These are phyloP conservation scores for Caenorhabditis japonica DNA, from an alignment of 2,888 invertebrate species.

Conservation along the genomic window DNA sequence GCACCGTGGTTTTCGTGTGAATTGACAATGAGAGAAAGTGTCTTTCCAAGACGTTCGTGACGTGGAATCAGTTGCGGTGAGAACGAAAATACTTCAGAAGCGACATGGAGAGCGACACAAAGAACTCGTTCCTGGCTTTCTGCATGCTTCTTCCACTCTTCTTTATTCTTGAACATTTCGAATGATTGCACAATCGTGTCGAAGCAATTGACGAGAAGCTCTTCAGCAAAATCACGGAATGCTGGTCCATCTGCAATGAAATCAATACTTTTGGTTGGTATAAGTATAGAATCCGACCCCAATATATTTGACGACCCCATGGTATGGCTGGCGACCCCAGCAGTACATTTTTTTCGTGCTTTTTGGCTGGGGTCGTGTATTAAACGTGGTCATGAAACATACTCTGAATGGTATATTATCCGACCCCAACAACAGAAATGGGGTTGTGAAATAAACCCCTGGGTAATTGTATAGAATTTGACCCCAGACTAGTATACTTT, in stretches of 20 bases:
- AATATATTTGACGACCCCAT: too few species aligned
- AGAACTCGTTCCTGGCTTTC: slow-evolving; percentile 36
- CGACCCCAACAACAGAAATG: too few species aligned
- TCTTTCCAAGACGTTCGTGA: slow-evolving; percentile 44
- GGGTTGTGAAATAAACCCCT: too few species aligned
- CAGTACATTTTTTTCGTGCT: too few species aligned
- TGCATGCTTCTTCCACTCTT: slow-evolving; percentile 23
- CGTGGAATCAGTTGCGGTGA: slow-evolving; percentile 30
- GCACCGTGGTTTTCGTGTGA: not conserved
- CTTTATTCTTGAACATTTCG: slow-evolving; percentile 39
- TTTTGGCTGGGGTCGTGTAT: too few species aligned
- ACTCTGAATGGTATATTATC: too few species aligned
- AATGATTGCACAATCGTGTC: slow-evolving; percentile 46
- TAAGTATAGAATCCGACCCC: too few species aligned
- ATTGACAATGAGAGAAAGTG: slow-evolving; percentile 35
- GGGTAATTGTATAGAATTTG: too few species aligned
- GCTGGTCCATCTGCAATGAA: slow-evolving; percentile 7
- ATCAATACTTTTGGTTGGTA: not conserved
- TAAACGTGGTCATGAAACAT: too few species aligned
- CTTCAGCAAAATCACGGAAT: slow-evolving; percentile 20
- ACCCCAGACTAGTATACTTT: too few species aligned
- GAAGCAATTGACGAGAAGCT: slow-evolving; percentile 25
- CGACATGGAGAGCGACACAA: slow-evolving; percentile 15
- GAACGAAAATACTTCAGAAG: slow-evolving; percentile 34
- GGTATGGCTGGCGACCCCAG: too few species aligned